A percentile compares a stretch with the other conserved stretches of the same genome.
phyloP scores from a whole-genome alignment of 2,797 vertebrate genomes.

The Anguilla megastoma region DNA sequence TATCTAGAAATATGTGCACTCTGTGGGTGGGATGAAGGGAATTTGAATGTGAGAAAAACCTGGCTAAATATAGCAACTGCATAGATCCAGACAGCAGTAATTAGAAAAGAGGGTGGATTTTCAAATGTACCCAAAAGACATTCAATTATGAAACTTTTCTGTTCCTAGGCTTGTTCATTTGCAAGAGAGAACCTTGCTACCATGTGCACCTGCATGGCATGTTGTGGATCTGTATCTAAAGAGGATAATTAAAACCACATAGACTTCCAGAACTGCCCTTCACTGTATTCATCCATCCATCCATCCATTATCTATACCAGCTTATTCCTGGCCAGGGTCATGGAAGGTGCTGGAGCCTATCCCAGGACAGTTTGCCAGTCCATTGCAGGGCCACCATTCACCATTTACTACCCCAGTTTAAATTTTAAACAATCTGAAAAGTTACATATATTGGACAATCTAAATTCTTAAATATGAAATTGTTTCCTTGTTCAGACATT shows the following conservation, averaged over 20 bases:
- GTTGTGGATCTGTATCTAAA: not conserved
- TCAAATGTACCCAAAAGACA: slow-evolving; percentile 48
- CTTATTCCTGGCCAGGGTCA: too few relatives aligned
- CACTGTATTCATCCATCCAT: too few relatives aligned
- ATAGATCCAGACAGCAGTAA: slow-evolving; percentile 56
- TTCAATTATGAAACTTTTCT: slow-evolving; percentile 25
- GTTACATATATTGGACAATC: not conserved
- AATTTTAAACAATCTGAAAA: not conserved
- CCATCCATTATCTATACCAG: too few relatives aligned
- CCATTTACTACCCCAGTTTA: not conserved
- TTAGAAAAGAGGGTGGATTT: slow-evolving; percentile 51
- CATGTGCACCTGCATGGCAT: not conserved
- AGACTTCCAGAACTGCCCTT: not conserved
- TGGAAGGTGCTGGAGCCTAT: too few relatives aligned
- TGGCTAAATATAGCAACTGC: slow-evolving; percentile 61
- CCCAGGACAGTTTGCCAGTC: too few relatives aligned
- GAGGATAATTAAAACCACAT: not conserved
- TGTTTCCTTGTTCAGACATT: not conserved
- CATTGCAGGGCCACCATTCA: too few relatives aligned
- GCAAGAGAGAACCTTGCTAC: slow-evolving; percentile 8
- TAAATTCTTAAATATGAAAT: not conserved
- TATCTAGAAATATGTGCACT: slow-evolving; percentile 50
- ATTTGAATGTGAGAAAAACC: slow-evolving; percentile 60
- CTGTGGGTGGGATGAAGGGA: slow-evolving; percentile 55
- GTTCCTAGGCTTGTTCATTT: slow-evolving; percentile 21